Base-by-base conservation (phyloP, 2,888 invertebrate species). In the Pristionchus mayeri region DNA sequence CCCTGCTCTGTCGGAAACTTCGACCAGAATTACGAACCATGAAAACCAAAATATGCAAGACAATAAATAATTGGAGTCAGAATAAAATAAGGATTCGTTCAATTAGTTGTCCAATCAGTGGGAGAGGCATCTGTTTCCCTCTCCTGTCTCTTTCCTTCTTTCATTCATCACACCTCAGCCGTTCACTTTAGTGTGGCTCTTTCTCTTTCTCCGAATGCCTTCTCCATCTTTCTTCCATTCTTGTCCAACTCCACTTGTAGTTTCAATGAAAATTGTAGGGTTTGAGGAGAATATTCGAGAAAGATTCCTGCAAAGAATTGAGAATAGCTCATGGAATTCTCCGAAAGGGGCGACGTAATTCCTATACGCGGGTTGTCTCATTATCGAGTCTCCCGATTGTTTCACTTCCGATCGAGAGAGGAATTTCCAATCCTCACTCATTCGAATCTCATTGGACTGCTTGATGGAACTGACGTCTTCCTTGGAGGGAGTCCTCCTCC, bases 1-100 rank as follows among this genome's bases (percentile, higher is more conserved):
- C 87, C 89, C 60, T 89, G 89, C 85, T 86, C 87, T 57, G 87
- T 89, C 57, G 76, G 76, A 50, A 85, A 87, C 60, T 84, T 89
- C 81, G 89, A 89, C 82, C 79, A 85, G 76, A 89, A 88, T 83
- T 88, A 86, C 21, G 48, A 78, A 13, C 71, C 71, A 4, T 71
- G 16, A 71, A 71, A 11, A 16, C 27, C 6, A 9, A 7, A 44
- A 37, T 40, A 30, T n/a, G 11, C n/a, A 9, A 30, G n/a, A 9
- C 18, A 40, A 71, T 71, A 71, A 44, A 71, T n/a, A 24, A 24
- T 71, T 13, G n/a, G 44, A 24, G 16, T 57, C 27, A n/a, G n/a
- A n/a, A n/a, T n/a, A n/a, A n/a, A n/a, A n/a, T n/a, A n/a, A n/a
- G n/a, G n/a, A n/a, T n/a, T n/a, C n/a, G n/a, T n/a, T n/a, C n/a